Evolutionary conservation across 2,888 invertebrate species (phyloP).

Genomic region (Pantelozetes paolii): DNA sequence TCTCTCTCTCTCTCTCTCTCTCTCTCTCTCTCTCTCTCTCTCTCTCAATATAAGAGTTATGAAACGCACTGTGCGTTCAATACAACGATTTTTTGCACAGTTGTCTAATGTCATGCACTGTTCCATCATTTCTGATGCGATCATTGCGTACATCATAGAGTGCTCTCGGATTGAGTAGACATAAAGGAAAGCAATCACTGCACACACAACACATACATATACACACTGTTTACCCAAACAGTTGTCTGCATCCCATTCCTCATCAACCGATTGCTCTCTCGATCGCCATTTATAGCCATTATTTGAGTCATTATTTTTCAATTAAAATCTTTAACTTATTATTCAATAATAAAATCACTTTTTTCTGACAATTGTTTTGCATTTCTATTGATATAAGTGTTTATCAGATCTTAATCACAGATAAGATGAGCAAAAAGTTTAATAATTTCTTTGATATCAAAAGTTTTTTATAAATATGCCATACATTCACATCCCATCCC

Average conservation of each 20-base stretch:
- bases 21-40: background rate
- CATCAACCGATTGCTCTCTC: slow-evolving; percentile 17
- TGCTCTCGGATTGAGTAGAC: background rate
- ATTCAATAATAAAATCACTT: background rate
- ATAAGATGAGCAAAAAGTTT: no score
- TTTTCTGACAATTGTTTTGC: background rate
- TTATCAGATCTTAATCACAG: no score
- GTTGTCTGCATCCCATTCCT: background rate
- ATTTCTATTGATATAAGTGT: background rate
- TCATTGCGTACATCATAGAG: background rate
- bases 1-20: background rate
- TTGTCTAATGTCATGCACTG: slow-evolving; percentile 16
- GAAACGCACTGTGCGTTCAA: background rate
- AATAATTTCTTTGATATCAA: background rate
- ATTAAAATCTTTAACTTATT: background rate
- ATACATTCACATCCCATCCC: background rate
- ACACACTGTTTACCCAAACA: background rate
- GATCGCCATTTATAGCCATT: slow-evolving; percentile 32
- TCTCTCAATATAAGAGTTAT: background rate
- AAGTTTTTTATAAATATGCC: background rate
- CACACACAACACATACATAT: background rate
- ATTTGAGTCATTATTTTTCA: background rate
- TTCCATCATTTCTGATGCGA: slow-evolving; percentile 17
- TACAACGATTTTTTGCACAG: background rate
- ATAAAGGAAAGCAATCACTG: background rate